Conservation (phyloP, 53 echinoderm and acorn worm species). For the Holothuria leucospilota region DNA sequence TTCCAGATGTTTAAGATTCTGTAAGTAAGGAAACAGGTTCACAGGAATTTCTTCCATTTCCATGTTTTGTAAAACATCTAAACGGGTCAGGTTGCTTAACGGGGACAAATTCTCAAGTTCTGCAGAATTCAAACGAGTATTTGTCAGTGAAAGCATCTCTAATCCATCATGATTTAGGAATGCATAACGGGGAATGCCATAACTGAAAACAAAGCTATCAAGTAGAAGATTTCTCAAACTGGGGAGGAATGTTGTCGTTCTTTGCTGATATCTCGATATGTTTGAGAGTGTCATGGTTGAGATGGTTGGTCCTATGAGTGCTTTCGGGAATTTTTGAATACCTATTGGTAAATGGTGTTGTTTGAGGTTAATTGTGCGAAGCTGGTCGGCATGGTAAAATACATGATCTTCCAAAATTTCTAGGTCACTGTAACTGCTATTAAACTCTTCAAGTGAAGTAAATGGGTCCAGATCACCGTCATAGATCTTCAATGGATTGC, state of each 20-base stretch:
- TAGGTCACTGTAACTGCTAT: background rate
- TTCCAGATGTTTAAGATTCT: background rate
- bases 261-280: no score
- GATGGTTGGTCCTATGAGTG: background rate
- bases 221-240: background rate
- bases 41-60: background rate
- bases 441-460: background rate
- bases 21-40: background rate
- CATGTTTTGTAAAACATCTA: no score
- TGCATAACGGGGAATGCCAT: slow-evolving; percentile 3
- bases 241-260: no score
- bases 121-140: background rate
- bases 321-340: background rate
- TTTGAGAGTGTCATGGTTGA: no score
- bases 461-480: slow-evolving; percentile 2
- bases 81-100: background rate
- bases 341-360: background rate
- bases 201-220: background rate
- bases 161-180: background rate
- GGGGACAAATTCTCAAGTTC: background rate
- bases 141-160: background rate
- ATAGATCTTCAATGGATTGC: background rate
- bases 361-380: background rate
- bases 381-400: background rate
- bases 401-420: background rate